Evolutionary conservation across 2,888 invertebrate species (phyloP), one percentile per base, ranked within the genome.

Genomic region (Ophonus ardosiacus): DNA sequence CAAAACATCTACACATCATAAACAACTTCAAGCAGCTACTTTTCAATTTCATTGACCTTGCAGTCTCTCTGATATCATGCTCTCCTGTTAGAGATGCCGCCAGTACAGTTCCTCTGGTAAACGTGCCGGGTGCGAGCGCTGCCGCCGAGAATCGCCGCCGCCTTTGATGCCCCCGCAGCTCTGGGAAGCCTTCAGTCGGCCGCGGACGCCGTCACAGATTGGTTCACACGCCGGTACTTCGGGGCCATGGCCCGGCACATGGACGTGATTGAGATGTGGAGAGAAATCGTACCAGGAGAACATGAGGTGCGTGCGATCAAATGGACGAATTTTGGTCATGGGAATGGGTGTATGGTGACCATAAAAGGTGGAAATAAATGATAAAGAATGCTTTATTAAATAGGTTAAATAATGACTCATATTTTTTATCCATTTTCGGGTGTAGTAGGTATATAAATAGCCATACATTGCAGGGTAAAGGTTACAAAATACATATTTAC

Each of bases 21-120:
- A n/a, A n/a, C n/a, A 24, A 2, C 24, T 24, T 3, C 24, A 24
- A 24, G 24, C 24, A 5, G 31, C 31, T 0, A 31, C 31, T 31
- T 2, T 3, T 21, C 21, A 21, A 21, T 21, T 21, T 21, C 21
- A 21, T 3, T 21, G 3, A 43, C 40, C 6, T 40, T 40, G 40
- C 78, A 78, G 21, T 2, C 61, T 59, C 40, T n/a, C 17, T 13
- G 3, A 43, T 13, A 74, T 74, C 43, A 6, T 81, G 51, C 0
- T 43, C 40, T 31, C 81, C 81, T 43, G 74, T 18, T 83, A 38
- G 7, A 51, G 61, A 83, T 83, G 83, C 83, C 83, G 83, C 83
- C 83, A 83, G 83, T 83, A 83, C 43, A 83, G 56, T 74, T 76
- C 61, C 76, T 57, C 59, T 59, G 83, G 83, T 83, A 76, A 76